Base-by-base conservation (phyloP, 1,140 invertebrate species). In the Drosophila burlai region DNA sequence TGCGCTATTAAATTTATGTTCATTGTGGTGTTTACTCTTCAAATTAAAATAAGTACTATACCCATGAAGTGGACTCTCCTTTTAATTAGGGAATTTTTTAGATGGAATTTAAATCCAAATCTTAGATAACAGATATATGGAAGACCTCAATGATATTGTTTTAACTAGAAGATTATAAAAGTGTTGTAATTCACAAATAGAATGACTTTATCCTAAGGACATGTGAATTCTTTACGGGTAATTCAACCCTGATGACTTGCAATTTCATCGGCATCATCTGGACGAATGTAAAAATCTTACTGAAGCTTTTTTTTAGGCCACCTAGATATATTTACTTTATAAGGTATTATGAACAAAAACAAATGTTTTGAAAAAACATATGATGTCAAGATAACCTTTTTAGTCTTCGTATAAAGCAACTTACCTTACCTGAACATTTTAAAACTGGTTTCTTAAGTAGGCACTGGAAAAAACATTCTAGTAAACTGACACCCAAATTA, bases 1-100 rank as follows among this genome's bases (percentile, higher is more conserved):
- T 90, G 40, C 76, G 81, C 5, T 89, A 89, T 61, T 89, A 66
- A 40, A 9, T 16, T 16, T 4, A 0, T 6, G 11, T 50, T n/a
- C 5, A 7, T 1, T 15, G 15, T 24, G 34, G 11, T 18, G n/a
- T 11, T 47, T 11, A 11, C 3, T 42, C 13, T 10, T 50, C 1
- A 59, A 72, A 72, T 18, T 42, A 15, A 15, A 49, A 31, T 15
- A 16, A n/a, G 13, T 38, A 5, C 9, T n/a, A 31, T 13, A 8
- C 2, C 9, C 4, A n/a, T 7, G 47, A 5, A 6, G 15, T n/a
- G 15, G 15, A 10, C 1, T n/a, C 0, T 16, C 0, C n/a, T 50
- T 50, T 29, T 29, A n/a, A 15, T 36, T 18, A 2, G 5, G 7
- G 0, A 29, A 18, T 18, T 18, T 1, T 26, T 4, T 10, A 43